These are phyloP conservation scores for Eriosoma lanigerum DNA, from an alignment of 1,140 invertebrate species.

Conservation along the genomic window DNA sequence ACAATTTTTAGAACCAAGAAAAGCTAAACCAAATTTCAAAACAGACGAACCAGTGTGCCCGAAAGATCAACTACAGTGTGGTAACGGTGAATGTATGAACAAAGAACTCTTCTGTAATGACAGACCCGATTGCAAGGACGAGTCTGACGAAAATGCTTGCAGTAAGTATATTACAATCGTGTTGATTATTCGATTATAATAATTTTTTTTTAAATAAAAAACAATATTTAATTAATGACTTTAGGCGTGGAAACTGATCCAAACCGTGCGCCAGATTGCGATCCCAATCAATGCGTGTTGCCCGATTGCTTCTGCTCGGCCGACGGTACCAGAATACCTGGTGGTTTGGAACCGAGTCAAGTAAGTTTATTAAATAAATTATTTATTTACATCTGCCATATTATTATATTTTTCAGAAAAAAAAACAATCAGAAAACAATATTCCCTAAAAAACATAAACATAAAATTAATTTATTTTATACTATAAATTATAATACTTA, in stretches of 20 bases:
- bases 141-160: constrained; percentile 93
- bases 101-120: constrained; percentile 91
- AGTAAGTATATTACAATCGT: constrained; percentile 70
- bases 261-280: constrained; percentile 86
- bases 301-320: constrained; percentile 93
- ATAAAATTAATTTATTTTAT: too few species aligned
- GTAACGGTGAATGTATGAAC: constrained; percentile 85
- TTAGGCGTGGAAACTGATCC: constrained; percentile 84
- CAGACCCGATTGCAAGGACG: constrained; percentile 87
- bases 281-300: constrained; percentile 80
- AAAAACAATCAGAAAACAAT: too few species aligned
- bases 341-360: constrained; percentile 75
- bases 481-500: too few species aligned
- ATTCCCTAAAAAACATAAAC: too few species aligned
- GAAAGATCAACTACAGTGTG: constrained; percentile 83
- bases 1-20: constrained; percentile 73
- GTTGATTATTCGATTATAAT: too few species aligned
- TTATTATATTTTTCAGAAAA: too few species aligned
- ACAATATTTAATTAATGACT: constrained; percentile 53
- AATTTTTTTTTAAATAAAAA: constrained; percentile 32
- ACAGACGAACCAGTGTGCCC: constrained; percentile 88
- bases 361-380: constrained; percentile 52
- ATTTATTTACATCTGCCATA: too few species aligned
- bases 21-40: constrained; percentile 82
- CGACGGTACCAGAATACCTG: constrained; percentile 87